Conservation (phyloP, 2,797 vertebrate genomes). For the Thaleichthys pacificus region DNA sequence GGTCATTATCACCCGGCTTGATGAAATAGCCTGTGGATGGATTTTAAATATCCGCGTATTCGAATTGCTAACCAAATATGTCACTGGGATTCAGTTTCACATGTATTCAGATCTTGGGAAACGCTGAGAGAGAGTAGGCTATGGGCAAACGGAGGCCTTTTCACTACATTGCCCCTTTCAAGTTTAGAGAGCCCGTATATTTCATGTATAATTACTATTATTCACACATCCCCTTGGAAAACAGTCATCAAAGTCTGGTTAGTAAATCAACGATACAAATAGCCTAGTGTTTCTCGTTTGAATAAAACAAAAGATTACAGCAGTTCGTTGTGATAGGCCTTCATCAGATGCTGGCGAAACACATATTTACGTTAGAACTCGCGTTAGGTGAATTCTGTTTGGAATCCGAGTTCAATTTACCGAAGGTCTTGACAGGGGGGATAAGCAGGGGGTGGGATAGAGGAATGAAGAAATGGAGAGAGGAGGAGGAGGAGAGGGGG, state of each 20-base stretch:
- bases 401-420: conserved; percentile 15
- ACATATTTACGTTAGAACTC: conserved; percentile 15
- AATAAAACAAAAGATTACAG: too few relatives aligned
- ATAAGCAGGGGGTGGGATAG: conserved; percentile 21
- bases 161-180: too few relatives aligned
- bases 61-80: background rate
- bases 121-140: background rate
- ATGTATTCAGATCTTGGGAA: background rate
- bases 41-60: conserved; percentile 43
- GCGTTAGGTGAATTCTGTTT: conserved; percentile 30
- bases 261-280: too few relatives aligned
- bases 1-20: conserved; percentile 55
- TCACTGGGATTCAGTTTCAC: conserved; percentile 14
- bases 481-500: conserved; percentile 35
- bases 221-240: too few relatives aligned
- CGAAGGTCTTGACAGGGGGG: conserved; percentile 43
- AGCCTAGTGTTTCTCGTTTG: too few relatives aligned
- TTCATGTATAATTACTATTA: too few relatives aligned
- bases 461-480: conserved; percentile 16
- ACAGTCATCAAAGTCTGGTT: too few relatives aligned
- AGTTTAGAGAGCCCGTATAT: too few relatives aligned
- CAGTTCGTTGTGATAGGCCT: conserved; percentile 44
- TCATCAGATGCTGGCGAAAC: conserved; percentile 28
- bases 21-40: conserved; percentile 36
- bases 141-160: too few relatives aligned